phyloP scores from a whole-genome alignment of 2,113 vertebrate species.

The Thalassarche chlororhynchos region DNA sequence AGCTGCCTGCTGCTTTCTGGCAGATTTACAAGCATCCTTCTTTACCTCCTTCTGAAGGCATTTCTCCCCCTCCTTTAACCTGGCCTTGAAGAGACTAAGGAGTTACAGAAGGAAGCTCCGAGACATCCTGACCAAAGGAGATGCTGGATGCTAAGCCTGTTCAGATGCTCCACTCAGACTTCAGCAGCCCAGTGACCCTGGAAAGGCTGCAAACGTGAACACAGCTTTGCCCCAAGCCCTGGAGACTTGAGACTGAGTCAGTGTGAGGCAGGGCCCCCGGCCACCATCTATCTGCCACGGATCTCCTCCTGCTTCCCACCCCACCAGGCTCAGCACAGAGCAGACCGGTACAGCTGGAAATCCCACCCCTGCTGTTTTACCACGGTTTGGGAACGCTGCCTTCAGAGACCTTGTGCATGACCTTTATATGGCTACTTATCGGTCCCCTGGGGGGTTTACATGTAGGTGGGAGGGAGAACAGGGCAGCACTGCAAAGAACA shows the following conservation, averaged over 20 bases:
- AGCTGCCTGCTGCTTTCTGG: not conserved
- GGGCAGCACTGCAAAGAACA: not conserved
- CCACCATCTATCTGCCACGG: not conserved
- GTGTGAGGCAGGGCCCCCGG: not conserved
- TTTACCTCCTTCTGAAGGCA: not conserved
- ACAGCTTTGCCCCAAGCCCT: not conserved
- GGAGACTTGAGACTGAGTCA: not conserved
- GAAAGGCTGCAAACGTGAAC: accelerated
- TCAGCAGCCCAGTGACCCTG: not conserved
- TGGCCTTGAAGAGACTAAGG: not conserved
- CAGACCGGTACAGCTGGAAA: not conserved
- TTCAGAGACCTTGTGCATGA: not conserved
- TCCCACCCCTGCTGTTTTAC: not conserved
- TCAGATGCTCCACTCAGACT: not conserved
- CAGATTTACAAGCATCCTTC: not conserved
- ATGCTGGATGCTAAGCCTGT: not conserved
- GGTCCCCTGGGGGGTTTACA: not conserved
- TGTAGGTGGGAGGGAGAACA: not conserved
- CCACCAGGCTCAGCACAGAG: accelerated
- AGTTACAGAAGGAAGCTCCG: not conserved
- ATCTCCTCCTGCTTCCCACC: not conserved
- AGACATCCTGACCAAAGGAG: not conserved
- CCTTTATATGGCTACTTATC: not conserved
- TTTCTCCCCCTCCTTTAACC: not conserved
- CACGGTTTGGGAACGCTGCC: accelerated